phyloP scores from a whole-genome alignment of 2,113 vertebrate genomes.

The Emydura subglobosa region DNA sequence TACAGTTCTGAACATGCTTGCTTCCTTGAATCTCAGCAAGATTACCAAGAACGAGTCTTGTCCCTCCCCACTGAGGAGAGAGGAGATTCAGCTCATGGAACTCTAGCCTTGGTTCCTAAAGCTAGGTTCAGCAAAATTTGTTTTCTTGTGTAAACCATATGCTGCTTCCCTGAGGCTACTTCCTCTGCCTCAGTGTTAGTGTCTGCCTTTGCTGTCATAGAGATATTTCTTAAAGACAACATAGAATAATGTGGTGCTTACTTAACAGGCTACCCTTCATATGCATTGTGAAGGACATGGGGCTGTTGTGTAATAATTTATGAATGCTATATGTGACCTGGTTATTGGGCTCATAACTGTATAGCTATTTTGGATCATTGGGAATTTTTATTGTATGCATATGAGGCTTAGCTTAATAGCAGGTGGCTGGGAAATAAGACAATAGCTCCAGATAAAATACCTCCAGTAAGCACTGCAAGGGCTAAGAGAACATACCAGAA shows the following conservation, averaged over 20 bases:
- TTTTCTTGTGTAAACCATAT: rapidly evolving
- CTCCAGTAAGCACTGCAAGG: too few relatives aligned
- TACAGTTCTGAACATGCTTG: neutral
- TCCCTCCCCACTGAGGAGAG: neutral
- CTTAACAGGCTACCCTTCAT: neutral
- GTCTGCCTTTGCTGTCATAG: neutral
- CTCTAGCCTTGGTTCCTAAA: neutral
- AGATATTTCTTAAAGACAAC: neutral
- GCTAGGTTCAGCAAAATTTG: neutral
- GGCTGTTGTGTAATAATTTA: too few relatives aligned
- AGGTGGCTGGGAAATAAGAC: too few relatives aligned
- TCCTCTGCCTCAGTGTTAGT: neutral
- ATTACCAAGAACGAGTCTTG: neutral
- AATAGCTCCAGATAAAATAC: too few relatives aligned
- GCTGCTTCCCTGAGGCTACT: rapidly evolving
- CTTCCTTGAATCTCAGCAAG: neutral
- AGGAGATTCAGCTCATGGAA: neutral
- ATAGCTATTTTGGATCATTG: too few relatives aligned
- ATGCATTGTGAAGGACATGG: too few relatives aligned
- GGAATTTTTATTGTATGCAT: too few relatives aligned
- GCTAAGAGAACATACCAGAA: too few relatives aligned
- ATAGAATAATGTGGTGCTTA: neutral
- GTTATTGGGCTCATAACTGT: too few relatives aligned
- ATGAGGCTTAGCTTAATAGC: too few relatives aligned
- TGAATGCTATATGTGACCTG: too few relatives aligned